Base-by-base conservation (phyloP, 2,888 invertebrate species). In the Cephonodes hylas region DNA sequence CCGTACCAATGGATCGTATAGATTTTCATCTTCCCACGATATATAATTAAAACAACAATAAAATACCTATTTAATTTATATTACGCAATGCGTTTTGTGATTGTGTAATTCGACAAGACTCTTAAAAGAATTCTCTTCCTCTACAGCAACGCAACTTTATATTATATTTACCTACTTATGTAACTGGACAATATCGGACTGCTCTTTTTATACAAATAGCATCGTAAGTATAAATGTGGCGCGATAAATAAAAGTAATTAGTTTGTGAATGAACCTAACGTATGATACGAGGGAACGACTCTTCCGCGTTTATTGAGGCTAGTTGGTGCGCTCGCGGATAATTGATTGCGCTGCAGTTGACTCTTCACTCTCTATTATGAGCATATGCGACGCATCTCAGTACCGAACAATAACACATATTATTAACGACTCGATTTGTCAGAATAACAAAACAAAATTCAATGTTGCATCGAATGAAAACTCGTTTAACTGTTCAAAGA, bases 261-360 rank as follows among this genome's bases (percentile, higher is more conserved):
- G 58, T 58, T 57, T 31, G 48, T 53, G 48, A 53, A 53, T 53
- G 48, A 53, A 53, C 53, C 31, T 53, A 38, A 18, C 31, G 53
- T 53, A 53, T 31, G 31, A 53, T 53, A 53, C 27, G 31, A 46
- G n/a, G 31, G 42, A 23, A 13, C 46, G 25, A 59, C 71, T 75
- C 87, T 88, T 88, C 88, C 88, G 85, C 71, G 69, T 85, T 70
- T 80, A 88, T 81, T 76, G 84, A 84, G 88, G 88, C 74, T 87
- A 76, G 81, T 81, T 83, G 84, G 84, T 62, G 66, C 66, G 75
- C 83, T 83, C 83, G 86, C 84, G 75, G 72, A 69, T 75, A 3
- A 31, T 71, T 74, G 66, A 69, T 70, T 70, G 66, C 68, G 64
- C 65, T 73, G 58, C 67, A 69, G 66, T 57, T 58, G 65, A 64